Evolutionary conservation across 1,140 invertebrate genomes (phyloP).

Genomic region (Drosophila bipectinata): DNA sequence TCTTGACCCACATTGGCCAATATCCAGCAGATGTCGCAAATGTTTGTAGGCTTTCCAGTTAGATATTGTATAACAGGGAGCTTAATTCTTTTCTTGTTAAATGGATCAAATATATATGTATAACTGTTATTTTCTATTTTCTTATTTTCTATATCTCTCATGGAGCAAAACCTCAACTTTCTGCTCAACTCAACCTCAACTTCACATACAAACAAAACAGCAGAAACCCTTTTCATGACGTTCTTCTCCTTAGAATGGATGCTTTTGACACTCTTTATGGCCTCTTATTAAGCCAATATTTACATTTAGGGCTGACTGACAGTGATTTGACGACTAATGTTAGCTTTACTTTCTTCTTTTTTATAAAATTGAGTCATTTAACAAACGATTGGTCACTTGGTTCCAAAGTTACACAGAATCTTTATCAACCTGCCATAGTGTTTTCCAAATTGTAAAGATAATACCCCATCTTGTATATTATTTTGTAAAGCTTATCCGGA

Average conservation of each 20-base stretch:
- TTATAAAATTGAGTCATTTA: conserved; percentile 2
- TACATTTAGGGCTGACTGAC: no score
- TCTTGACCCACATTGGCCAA: conserved; percentile 45
- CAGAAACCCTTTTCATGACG: no score
- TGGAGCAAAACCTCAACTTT: no score
- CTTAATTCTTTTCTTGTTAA: background rate
- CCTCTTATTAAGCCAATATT: no score
- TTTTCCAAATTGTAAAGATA: background rate
- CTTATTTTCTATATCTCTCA: no score
- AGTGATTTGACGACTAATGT: no score
- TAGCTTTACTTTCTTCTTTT: background rate
- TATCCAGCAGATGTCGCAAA: conserved; percentile 30
- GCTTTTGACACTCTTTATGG: no score
- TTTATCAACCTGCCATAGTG: background rate
- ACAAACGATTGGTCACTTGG: background rate
- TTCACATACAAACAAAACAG: no score
- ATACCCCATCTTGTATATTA: background rate
- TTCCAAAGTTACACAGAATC: background rate
- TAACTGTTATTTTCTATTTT: no score
- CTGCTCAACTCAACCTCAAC: no score
- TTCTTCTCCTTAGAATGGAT: no score
- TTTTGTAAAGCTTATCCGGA: no score
- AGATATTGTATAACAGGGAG: background rate
- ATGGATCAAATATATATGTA: background rate
- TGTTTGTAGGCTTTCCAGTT: background rate